phyloP scores from a whole-genome alignment of 2,113 vertebrate species.

The Rhynchomys soricoides region DNA sequence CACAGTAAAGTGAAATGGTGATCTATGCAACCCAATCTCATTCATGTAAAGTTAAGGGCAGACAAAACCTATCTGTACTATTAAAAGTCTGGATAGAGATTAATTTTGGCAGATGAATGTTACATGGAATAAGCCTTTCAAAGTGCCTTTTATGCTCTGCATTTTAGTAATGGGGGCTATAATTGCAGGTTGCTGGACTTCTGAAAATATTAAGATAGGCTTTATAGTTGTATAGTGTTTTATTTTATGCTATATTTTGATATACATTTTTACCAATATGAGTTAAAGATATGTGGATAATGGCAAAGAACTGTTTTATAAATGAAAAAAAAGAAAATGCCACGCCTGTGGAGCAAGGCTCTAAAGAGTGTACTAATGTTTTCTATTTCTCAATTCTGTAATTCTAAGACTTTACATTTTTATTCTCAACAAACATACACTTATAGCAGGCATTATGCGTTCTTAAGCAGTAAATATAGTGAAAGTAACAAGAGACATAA shows the following conservation, averaged over 20 bases:
- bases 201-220: not conserved
- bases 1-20: slow-evolving; percentile 25
- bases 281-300: slow-evolving; percentile 3
- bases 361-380: not conserved
- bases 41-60: not conserved
- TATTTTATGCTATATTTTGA: slow-evolving; percentile 8
- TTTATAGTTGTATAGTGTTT: slow-evolving; percentile 13
- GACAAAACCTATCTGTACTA: not conserved
- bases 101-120: not conserved
- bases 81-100: not conserved
- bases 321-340: not conserved
- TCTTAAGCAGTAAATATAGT: slow-evolving; percentile 19
- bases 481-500: slow-evolving; percentile 34
- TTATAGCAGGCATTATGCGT: not conserved
- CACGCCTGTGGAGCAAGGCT: not conserved
- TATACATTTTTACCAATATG: not conserved
- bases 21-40: not conserved
- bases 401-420: slow-evolving; percentile 43
- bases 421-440: not conserved
- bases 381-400: not conserved
- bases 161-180: not conserved
- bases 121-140: not conserved
- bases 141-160: not conserved
- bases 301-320: not conserved
- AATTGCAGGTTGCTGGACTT: not conserved